A percentile compares a stretch with the other conserved stretches of the same genome.
Evolutionary conservation across 2,797 vertebrate genomes (phyloP).

Genomic region (Pangasius djambal): DNA sequence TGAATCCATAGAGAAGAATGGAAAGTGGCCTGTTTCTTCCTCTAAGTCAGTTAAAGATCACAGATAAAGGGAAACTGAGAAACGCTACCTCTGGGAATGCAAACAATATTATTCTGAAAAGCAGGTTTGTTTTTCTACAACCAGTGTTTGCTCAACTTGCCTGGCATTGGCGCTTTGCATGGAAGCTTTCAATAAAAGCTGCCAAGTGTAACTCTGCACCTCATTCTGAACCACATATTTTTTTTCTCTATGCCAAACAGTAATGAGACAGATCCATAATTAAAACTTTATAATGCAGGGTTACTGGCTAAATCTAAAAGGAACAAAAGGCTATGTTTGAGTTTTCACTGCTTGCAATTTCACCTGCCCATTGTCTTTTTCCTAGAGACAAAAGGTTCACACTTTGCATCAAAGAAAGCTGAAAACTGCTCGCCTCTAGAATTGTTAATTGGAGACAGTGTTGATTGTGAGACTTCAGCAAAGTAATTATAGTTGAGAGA

Average conservation of each 20-base stretch:
- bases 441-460: neutral
- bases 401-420: neutral
- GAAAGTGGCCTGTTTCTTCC: slow-evolving; percentile 58
- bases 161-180: slow-evolving; percentile 31
- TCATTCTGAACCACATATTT: slow-evolving; percentile 23
- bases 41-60: slow-evolving; percentile 72
- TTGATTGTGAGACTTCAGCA: slow-evolving; percentile 3
- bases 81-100: slow-evolving; percentile 66
- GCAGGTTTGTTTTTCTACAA: slow-evolving; percentile 56
- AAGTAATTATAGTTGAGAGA: slow-evolving; percentile 24
- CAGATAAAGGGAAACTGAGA: slow-evolving; percentile 74
- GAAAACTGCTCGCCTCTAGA: neutral
- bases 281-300: slow-evolving; percentile 49
- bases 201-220: slow-evolving; percentile 46
- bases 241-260: slow-evolving; percentile 29
- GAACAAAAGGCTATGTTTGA: slow-evolving; percentile 7
- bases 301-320: slow-evolving; percentile 48
- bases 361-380: slow-evolving; percentile 15
- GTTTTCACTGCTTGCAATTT: slow-evolving; percentile 26
- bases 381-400: neutral
- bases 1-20: slow-evolving; percentile 67
- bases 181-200: slow-evolving; percentile 46
- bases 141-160: slow-evolving; percentile 61
- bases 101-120: slow-evolving; percentile 61
- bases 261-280: slow-evolving; percentile 43